A percentile compares a stretch with the other conserved stretches of the same genome.
phyloP scores from a whole-genome alignment of 1,140 invertebrate genomes.

The Saxidomus purpurata region DNA sequence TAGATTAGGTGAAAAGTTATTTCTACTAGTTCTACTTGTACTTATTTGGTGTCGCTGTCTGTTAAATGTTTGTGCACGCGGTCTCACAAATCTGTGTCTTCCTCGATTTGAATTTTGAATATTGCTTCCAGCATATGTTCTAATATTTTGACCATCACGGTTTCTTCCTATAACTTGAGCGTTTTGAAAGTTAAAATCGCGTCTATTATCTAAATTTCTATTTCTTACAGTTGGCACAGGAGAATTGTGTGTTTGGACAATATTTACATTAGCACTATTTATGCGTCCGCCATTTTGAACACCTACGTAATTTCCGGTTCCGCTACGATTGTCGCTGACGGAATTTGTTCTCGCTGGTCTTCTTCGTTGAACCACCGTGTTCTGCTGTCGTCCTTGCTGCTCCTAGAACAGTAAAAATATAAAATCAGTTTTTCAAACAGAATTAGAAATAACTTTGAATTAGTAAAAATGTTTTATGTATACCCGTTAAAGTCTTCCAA shows the following conservation, averaged over 20 bases:
- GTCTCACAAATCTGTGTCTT: not conserved
- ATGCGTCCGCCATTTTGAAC: not conserved
- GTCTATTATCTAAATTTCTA: not conserved
- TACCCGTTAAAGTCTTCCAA: too few relatives aligned
- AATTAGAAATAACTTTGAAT: too few relatives aligned
- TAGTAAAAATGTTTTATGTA: too few relatives aligned
- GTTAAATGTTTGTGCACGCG: not conserved
- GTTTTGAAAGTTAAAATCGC: not conserved
- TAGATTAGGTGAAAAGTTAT: not conserved
- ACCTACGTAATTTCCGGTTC: not conserved
- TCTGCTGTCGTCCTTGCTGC: not conserved
- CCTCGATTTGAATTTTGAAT: not conserved
- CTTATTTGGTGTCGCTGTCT: not conserved
- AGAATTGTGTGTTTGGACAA: not conserved
- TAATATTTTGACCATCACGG: not conserved
- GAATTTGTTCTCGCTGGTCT: not conserved
- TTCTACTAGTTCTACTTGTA: not conserved
- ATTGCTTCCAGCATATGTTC: not conserved
- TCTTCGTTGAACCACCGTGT: not conserved
- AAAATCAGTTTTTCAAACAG: too few relatives aligned
- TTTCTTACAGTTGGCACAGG: not conserved
- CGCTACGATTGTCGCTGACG: not conserved
- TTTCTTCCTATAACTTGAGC: not conserved
- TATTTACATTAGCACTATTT: constrained; percentile 3
- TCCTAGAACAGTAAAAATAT: not conserved